phyloP scores from a whole-genome alignment of 1,140 invertebrate genomes.

The Sycobia sp. region DNA sequence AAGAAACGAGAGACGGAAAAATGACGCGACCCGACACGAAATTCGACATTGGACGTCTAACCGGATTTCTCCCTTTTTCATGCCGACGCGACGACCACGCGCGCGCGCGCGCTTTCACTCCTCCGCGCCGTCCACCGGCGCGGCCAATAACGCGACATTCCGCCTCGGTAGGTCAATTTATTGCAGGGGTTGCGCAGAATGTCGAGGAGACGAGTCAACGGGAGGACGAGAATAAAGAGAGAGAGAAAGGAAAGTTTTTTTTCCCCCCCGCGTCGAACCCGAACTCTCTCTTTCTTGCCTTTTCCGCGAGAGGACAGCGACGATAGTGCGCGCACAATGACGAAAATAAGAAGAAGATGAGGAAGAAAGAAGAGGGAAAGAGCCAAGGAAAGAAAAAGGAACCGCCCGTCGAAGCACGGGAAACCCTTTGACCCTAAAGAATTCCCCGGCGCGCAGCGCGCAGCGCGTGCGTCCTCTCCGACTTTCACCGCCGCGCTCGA shows the following conservation, averaged over 20 bases:
- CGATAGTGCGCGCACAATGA: too few relatives aligned
- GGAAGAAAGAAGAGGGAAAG: too few relatives aligned
- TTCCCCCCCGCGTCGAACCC: too few relatives aligned
- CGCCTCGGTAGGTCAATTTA: conserved; percentile 47
- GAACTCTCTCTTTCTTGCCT: too few relatives aligned
- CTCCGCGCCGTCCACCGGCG: too few relatives aligned
- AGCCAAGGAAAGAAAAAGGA: too few relatives aligned
- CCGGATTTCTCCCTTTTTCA: conserved; percentile 21
- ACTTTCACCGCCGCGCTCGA: conserved; percentile 58
- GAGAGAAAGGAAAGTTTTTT: conserved; percentile 50
- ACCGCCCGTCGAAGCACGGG: background rate
- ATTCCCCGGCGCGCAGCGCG: conserved; percentile 19
- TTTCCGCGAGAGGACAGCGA: too few relatives aligned
- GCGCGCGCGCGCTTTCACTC: too few relatives aligned
- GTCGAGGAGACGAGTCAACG: conserved; percentile 29
- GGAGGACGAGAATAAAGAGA: background rate
- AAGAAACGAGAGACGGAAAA: too few relatives aligned
- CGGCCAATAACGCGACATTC: conserved; percentile 39
- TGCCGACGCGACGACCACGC: too few relatives aligned
- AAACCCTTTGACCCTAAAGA: conserved; percentile 49
- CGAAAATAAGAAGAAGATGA: too few relatives aligned
- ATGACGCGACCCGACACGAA: too few relatives aligned
- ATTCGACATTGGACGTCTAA: background rate
- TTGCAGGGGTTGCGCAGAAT: conserved; percentile 51
- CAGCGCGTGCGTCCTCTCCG: background rate